phyloP scores from a whole-genome alignment of 2,888 invertebrate genomes.

The Allygus modestus region DNA sequence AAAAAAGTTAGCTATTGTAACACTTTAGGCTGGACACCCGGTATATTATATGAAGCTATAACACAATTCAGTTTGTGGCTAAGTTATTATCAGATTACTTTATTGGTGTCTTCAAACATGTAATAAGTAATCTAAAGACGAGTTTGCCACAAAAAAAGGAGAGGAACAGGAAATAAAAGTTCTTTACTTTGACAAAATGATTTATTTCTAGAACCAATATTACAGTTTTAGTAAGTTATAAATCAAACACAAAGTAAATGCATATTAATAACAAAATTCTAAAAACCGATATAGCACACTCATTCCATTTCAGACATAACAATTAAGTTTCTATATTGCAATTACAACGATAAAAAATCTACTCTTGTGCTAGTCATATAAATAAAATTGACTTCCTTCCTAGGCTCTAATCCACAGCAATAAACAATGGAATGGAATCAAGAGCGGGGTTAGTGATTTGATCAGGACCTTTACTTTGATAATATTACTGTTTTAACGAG shows the following conservation, averaged over 20 bases:
- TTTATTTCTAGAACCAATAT: slow-evolving; percentile 39
- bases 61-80: too few relatives aligned
- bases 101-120: too few relatives aligned
- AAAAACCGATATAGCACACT: slow-evolving; percentile 23
- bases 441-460: slow-evolving; percentile 56
- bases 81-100: too few relatives aligned
- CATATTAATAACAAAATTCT: neutral
- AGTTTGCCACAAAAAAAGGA: too few relatives aligned
- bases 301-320: slow-evolving; percentile 31
- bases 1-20: too few relatives aligned
- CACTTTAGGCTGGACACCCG: too few relatives aligned
- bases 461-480: slow-evolving; percentile 21
- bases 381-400: slow-evolving; percentile 55
- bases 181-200: slow-evolving; percentile 52
- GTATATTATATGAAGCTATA: too few relatives aligned
- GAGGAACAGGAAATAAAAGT: too few relatives aligned
- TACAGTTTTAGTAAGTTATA: slow-evolving; percentile 48
- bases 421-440: slow-evolving; percentile 54
- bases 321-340: slow-evolving; percentile 14
- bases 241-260: slow-evolving; percentile 5
- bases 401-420: slow-evolving; percentile 43
- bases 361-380: slow-evolving; percentile 27
- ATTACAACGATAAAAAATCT: slow-evolving; percentile 54
- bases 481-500: neutral
- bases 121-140: too few relatives aligned